Evolutionary conservation across 2,113 vertebrate genomes (phyloP).

Genomic region (Onychostruthus taczanowskii): DNA sequence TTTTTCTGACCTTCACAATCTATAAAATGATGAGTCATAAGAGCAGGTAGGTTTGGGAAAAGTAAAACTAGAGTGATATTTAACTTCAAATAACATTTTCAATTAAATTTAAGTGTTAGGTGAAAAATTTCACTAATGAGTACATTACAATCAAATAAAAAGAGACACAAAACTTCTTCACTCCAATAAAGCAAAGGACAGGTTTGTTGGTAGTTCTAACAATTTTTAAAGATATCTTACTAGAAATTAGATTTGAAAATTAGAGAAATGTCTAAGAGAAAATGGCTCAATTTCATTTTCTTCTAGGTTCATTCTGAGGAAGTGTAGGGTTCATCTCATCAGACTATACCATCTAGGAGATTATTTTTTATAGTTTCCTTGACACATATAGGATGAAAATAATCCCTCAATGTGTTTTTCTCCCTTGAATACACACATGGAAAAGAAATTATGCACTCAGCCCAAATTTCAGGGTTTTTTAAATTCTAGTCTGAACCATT

Average conservation of each 20-base stretch:
- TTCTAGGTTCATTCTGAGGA: neutral
- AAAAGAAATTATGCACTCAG: neutral
- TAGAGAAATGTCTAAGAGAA: neutral
- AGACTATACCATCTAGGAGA: neutral
- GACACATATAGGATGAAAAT: neutral
- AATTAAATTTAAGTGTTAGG: neutral
- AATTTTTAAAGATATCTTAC: neutral
- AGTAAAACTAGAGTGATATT: neutral
- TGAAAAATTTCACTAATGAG: neutral
- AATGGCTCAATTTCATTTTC: neutral
- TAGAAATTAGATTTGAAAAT: neutral
- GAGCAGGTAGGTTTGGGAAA: neutral
- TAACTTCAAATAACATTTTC: neutral
- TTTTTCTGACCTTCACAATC: neutral
- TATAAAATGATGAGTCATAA: neutral
- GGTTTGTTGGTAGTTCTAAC: neutral
- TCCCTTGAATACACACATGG: neutral
- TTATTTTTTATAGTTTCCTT: neutral
- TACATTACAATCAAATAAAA: neutral
- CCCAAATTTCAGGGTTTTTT: neutral
- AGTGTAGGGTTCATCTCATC: neutral
- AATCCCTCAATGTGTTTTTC: neutral
- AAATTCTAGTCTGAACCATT: neutral
- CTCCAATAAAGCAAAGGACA: neutral
- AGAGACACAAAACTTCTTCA: neutral